phyloP scores from a whole-genome alignment of 1,140 invertebrate genomes.

The Drosophila busckii region DNA sequence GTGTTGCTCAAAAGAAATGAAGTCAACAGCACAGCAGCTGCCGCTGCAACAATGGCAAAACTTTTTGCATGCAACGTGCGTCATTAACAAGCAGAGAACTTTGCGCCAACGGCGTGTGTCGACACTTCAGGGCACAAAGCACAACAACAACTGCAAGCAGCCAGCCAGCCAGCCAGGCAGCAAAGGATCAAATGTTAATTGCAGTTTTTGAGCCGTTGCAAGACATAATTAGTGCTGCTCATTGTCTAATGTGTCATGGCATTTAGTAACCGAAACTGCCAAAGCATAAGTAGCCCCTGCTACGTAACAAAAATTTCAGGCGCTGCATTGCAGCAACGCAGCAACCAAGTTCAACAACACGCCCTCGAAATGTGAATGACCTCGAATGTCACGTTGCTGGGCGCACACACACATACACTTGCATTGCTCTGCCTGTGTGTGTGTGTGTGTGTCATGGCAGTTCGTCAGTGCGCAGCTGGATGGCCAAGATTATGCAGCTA shows the following conservation, averaged over 20 bases:
- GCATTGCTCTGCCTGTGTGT: conserved; percentile 6
- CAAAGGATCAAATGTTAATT: conserved; percentile 75
- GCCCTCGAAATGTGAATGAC: conserved; percentile 77
- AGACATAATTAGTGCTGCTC: conserved; percentile 70
- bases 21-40: conserved; percentile 50
- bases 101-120: conserved; percentile 54
- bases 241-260: conserved; percentile 70
- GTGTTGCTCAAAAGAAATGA: conserved; percentile 56
- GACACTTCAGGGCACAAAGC: conserved; percentile 55
- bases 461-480: conserved; percentile 48
- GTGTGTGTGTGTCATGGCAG: conserved; percentile 23
- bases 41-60: conserved; percentile 33
- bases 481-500: conserved; percentile 58
- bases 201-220: conserved; percentile 51
- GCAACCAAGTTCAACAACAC: conserved; percentile 75
- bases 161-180: too few relatives aligned
- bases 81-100: conserved; percentile 59
- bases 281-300: conserved; percentile 21
- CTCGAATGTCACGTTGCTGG: conserved; percentile 70
- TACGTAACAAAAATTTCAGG: conserved; percentile 8
- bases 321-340: conserved; percentile 17
- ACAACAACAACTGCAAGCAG: conserved; percentile 2
- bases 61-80: conserved; percentile 23
- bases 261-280: conserved; percentile 61
- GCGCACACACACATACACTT: conserved; percentile 40